phyloP scores from a whole-genome alignment of 2,888 invertebrate species.

The Trissolcus brochymenae region DNA sequence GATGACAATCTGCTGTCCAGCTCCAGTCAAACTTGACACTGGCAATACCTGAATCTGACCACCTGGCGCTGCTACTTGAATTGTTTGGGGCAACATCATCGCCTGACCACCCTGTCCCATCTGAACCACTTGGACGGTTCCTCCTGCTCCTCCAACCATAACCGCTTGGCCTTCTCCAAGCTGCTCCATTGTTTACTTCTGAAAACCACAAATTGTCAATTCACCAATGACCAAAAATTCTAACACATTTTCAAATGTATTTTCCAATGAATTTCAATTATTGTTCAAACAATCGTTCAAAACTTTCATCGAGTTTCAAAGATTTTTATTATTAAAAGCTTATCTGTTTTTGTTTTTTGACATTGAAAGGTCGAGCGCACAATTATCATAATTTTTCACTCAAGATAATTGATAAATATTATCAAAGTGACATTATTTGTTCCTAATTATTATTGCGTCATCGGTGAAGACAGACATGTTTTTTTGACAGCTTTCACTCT shows the following conservation, averaged over 20 bases:
- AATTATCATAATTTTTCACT: no score
- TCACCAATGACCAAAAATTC: background rate
- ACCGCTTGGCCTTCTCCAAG: constrained; percentile 73
- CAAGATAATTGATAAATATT: background rate
- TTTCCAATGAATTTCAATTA: no score
- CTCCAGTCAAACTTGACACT: constrained; percentile 79
- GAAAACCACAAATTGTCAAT: background rate
- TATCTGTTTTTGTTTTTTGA: no score
- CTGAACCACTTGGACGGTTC: constrained; percentile 72
- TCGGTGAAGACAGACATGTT: no score
- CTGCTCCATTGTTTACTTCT: constrained; percentile 69
- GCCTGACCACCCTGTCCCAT: constrained; percentile 80
- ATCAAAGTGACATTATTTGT: no score
- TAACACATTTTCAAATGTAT: background rate
- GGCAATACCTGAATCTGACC: constrained; percentile 86
- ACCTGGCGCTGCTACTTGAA: constrained; percentile 81
- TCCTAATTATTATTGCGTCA: no score
- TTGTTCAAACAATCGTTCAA: no score
- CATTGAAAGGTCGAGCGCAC: no score
- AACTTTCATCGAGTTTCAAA: no score
- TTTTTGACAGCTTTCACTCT: no score
- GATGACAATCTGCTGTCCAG: constrained; percentile 80
- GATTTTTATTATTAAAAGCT: no score
- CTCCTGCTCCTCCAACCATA: constrained; percentile 72
- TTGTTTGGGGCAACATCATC: constrained; percentile 79